A percentile compares a stretch with the other conserved stretches of the same genome.
Conservation (phyloP, 2,888 invertebrate species). For the Zonitis immaculata region DNA sequence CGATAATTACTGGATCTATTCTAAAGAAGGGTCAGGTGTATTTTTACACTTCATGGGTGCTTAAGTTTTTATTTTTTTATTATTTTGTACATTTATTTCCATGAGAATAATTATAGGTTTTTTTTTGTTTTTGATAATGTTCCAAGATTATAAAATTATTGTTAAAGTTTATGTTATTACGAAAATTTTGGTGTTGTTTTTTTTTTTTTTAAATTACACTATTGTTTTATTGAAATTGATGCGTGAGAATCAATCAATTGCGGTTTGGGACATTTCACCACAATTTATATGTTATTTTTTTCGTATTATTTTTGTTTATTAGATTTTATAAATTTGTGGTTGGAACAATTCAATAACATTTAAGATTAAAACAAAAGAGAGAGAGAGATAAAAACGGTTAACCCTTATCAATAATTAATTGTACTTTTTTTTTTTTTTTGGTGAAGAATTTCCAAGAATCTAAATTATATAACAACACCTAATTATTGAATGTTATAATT, state of each 20-base stretch:
- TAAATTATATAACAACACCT: slow-evolving; percentile 8
- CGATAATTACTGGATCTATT: background rate
- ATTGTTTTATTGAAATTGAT: background rate
- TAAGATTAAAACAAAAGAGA: too few species aligned
- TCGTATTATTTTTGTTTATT: background rate
- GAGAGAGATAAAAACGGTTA: too few species aligned
- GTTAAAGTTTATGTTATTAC: too few species aligned
- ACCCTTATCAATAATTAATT: slow-evolving; percentile 17
- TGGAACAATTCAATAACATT: slow-evolving; percentile 2
- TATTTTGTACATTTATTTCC: too few species aligned
- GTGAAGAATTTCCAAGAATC: slow-evolving; percentile 11
- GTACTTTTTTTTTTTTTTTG: slow-evolving; percentile 7
- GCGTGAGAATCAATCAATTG: slow-evolving; percentile 30
- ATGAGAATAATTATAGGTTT: too few species aligned
- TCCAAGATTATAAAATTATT: too few species aligned
- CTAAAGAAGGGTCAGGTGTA: background rate
- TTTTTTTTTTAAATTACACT: too few species aligned
- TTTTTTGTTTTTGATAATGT: too few species aligned
- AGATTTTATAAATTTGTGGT: slow-evolving; percentile 14
- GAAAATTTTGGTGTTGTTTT: too few species aligned
- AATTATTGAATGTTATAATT: slow-evolving; percentile 11
- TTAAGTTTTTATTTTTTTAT: too few species aligned
- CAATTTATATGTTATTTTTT: too few species aligned
- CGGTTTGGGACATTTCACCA: slow-evolving; percentile 7
- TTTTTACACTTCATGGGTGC: background rate